phyloP scores from a whole-genome alignment of 2,888 invertebrate species.

The Euzophera pinguis region DNA sequence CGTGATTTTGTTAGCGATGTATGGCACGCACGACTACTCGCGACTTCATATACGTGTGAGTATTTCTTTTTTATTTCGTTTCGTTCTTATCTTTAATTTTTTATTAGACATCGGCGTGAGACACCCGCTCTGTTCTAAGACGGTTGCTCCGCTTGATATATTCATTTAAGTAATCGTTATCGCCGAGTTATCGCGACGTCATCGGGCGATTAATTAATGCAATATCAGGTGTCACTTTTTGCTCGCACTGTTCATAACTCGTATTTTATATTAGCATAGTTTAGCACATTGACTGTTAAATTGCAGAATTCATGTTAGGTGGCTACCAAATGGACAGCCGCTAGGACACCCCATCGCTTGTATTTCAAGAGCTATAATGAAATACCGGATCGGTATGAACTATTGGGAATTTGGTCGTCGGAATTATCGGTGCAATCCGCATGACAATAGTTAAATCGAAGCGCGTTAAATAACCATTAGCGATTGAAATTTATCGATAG shows the following conservation, averaged over 20 bases:
- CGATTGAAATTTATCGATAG: conserved; percentile 57
- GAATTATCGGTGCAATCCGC: conserved; percentile 65
- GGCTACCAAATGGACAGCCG: conserved; percentile 38
- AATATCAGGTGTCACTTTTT: conserved; percentile 44
- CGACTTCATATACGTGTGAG: conserved; percentile 58
- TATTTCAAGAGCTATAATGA: conserved; percentile 57
- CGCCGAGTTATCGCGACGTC: conserved; percentile 30
- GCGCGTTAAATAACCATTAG: conserved; percentile 68
- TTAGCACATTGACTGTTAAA: conserved; percentile 53
- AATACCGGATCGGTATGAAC: conserved; percentile 54
- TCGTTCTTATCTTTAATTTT: not conserved
- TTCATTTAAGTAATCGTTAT: conserved; percentile 25
- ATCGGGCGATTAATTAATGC: conserved; percentile 40
- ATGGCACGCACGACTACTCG: conserved; percentile 47
- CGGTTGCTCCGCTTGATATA: not conserved
- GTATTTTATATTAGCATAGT: conserved; percentile 56
- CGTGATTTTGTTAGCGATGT: conserved; percentile 58
- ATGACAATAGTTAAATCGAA: conserved; percentile 67
- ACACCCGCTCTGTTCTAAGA: not conserved
- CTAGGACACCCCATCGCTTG: conserved; percentile 46
- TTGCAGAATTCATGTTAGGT: conserved; percentile 59
- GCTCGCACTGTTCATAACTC: conserved; percentile 38
- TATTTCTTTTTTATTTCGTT: conserved; percentile 24
- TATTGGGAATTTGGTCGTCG: conserved; percentile 63
- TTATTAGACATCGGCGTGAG: not conserved